Conservation (phyloP, 2,113 vertebrate genomes). For the Tupaia chinensis region DNA sequence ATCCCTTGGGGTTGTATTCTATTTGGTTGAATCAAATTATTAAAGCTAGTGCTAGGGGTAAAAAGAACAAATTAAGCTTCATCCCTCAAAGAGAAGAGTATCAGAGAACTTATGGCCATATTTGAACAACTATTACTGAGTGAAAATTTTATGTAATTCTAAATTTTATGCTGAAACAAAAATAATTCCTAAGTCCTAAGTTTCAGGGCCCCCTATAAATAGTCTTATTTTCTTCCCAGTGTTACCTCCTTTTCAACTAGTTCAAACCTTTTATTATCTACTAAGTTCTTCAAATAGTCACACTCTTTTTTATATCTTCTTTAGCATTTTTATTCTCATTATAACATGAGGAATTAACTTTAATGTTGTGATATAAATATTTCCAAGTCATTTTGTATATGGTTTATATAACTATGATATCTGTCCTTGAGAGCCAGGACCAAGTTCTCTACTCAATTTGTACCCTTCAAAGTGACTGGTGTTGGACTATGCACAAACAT, state of each 20-base stretch:
- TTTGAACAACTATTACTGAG: not conserved
- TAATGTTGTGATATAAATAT: conserved; percentile 2
- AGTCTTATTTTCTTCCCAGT: not conserved
- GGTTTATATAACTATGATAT: not conserved
- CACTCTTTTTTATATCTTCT: not conserved
- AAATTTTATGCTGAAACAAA: conserved; percentile 17
- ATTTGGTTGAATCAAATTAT: conserved; percentile 11
- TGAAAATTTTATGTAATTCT: not conserved
- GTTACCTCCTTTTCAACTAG: not conserved
- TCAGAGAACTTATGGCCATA: not conserved
- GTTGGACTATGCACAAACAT: not conserved
- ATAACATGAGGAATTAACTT: not conserved
- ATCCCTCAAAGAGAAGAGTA: not conserved
- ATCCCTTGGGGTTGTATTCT: not conserved
- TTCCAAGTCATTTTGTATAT: conserved; percentile 21
- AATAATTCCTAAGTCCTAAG: not conserved
- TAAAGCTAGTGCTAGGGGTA: not conserved
- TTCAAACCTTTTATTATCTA: not conserved
- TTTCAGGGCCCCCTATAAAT: not conserved
- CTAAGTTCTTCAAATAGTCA: not conserved
- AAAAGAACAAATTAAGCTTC: not conserved
- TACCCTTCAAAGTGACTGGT: not conserved
- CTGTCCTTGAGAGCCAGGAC: not conserved
- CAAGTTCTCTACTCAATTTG: not conserved
- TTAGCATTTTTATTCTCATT: conserved; percentile 26